Conservation (phyloP, 2,888 invertebrate species). For the Andrena praecox region DNA sequence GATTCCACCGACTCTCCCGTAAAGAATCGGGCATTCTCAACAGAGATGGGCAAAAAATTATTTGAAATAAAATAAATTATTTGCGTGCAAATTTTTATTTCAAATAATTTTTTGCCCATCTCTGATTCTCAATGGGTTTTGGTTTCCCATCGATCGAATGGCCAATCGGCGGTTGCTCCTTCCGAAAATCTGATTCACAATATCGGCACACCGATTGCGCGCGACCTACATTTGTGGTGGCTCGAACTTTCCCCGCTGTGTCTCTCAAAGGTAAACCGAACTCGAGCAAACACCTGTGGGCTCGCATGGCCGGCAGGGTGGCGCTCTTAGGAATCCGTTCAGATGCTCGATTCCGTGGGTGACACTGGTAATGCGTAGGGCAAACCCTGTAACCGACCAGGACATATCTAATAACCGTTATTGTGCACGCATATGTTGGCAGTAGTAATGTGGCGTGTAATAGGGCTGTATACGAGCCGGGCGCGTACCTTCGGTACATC, state of each 20-base stretch:
- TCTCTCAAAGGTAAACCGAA: conserved; percentile 29
- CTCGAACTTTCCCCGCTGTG: conserved; percentile 28
- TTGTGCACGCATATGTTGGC: conserved; percentile 79
- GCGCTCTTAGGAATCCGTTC: conserved; percentile 11
- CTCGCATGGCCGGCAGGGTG: neutral
- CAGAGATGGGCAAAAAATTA: too few species aligned
- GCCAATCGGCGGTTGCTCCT: neutral
- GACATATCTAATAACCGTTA: conserved; percentile 81
- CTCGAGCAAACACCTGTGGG: conserved; percentile 28
- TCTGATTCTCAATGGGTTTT: too few species aligned
- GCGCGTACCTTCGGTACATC: conserved; percentile 60
- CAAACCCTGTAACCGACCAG: conserved; percentile 66
- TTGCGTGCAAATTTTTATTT: too few species aligned
- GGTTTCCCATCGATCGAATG: neutral
- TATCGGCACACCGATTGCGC: conserved; percentile 34
- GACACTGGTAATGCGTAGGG: conserved; percentile 64
- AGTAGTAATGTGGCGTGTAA: conserved; percentile 80
- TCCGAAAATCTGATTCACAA: neutral
- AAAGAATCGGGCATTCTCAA: too few species aligned
- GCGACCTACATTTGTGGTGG: conserved; percentile 32
- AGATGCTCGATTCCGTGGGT: conserved; percentile 53
- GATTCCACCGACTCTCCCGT: neutral
- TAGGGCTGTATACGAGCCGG: conserved; percentile 67
- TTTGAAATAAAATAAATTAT: too few species aligned
- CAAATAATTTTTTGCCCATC: too few species aligned